Evolutionary conservation across 2,888 invertebrate genomes (phyloP).

Genomic region (Eulithis prunata): DNA sequence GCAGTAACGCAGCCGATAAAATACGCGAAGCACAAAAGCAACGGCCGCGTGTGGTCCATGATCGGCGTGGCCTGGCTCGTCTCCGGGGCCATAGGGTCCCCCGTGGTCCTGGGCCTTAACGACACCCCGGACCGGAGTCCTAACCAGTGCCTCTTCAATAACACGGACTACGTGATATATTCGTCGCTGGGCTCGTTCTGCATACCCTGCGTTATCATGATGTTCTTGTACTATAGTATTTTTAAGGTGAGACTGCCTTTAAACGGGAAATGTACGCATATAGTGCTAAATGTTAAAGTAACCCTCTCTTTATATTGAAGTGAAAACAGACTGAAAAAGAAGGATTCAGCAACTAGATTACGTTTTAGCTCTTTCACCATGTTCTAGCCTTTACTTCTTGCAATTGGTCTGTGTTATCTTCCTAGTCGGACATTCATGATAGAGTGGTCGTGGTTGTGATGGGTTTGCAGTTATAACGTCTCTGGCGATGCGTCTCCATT

Average conservation of each 20-base stretch:
- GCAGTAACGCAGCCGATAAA: conserved; percentile 99
- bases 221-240: conserved; percentile 98
- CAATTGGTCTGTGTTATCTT: too few relatives aligned
- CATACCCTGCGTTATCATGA: conserved; percentile 99
- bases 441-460: too few relatives aligned
- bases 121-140: conserved; percentile 93
- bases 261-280: too few relatives aligned
- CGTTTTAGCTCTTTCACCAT: too few relatives aligned
- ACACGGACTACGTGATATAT: conserved; percentile 98
- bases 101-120: conserved; percentile 97
- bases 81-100: conserved; percentile 95
- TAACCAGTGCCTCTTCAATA: conserved; percentile 97
- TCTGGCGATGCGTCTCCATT: too few relatives aligned
- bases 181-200: conserved; percentile 99
- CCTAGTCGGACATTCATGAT: too few relatives aligned
- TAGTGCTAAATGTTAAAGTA: too few relatives aligned
- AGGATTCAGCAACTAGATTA: too few relatives aligned
- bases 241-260: conserved; percentile 90
- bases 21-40: conserved; percentile 99
- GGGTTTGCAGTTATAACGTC: too few relatives aligned
- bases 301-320: too few relatives aligned
- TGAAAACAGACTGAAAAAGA: too few relatives aligned
- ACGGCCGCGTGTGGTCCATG: conserved; percentile 96
- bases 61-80: conserved; percentile 98
- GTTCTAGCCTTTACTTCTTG: too few relatives aligned